Base-by-base conservation (phyloP, 2,888 invertebrate genomes). In the Eupithecia centaureata region DNA sequence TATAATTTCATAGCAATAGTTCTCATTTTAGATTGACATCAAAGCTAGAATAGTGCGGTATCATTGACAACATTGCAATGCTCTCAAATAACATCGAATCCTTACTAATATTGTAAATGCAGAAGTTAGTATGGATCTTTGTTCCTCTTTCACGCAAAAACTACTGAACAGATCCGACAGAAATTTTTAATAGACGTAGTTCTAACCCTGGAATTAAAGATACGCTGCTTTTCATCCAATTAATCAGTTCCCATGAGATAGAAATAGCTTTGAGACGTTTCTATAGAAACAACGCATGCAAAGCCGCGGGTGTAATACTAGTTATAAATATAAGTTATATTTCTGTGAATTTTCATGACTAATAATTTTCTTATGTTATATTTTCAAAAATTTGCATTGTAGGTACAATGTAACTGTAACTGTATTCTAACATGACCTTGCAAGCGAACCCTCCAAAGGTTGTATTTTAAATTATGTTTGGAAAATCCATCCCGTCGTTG, bases 401-500 rank as follows among this genome's bases (percentile, higher is more conserved):
- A n/a, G n/a, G n/a, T n/a, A n/a, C n/a, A n/a, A n/a, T n/a, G n/a
- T n/a, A 18, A 18, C 8, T n/a, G n/a, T n/a, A 42, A 18, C 10
- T 10, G n/a, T 3, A 42, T 8, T 42, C 18, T 25, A 22, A 54
- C 32, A 58, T 63, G 56, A 32, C 58, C 32, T 47, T 38, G 13
- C 13, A 30, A 22, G 65, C 47, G 27, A 27, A 56, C 35, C 25
- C 32, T 47, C 33, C 28, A 15, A 66, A 61, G 61, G 47, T 66
- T 58, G 35, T 63, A 42, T 51, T 68, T 58, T 52, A 58, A 38
- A 64, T 61, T 61, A 51, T 64, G 57, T 65, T 61, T 58, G 52
- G 32, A 56, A 69, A 63, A 60, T 56, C 56, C 65, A 59, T 63
- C 63, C 18, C 38, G 30, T 35, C 25, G 30, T 51, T 61, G 18